phyloP scores from a whole-genome alignment of 2,888 invertebrate species.

The Eristalinus sepulchralis region DNA sequence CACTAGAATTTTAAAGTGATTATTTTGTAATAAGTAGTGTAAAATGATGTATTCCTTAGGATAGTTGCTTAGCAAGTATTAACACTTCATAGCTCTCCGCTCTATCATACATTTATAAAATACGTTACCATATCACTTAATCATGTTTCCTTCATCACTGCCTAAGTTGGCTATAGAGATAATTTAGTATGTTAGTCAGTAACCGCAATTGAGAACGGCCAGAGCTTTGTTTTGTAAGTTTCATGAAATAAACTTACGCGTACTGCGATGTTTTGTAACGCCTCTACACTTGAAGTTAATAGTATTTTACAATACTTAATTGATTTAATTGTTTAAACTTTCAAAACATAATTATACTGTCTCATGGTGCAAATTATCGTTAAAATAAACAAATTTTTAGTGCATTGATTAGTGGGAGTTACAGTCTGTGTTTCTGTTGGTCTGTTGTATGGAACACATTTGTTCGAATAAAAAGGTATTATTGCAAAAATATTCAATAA shows the following conservation, averaged over 20 bases:
- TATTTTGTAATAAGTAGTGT: not conserved
- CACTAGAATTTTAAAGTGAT: not conserved
- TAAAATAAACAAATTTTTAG: too few relatives aligned
- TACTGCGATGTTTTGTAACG: not conserved
- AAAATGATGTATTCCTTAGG: conserved; percentile 4
- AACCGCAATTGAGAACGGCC: conserved; percentile 55
- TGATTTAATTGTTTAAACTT: too few relatives aligned
- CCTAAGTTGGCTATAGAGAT: conserved; percentile 14
- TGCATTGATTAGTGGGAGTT: too few relatives aligned
- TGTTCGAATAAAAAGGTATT: too few relatives aligned
- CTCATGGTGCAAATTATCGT: too few relatives aligned
- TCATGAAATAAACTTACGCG: not conserved
- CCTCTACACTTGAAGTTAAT: not conserved
- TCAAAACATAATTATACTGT: too few relatives aligned
- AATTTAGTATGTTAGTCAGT: conserved; percentile 48
- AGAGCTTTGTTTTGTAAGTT: conserved; percentile 43
- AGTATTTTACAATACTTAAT: too few relatives aligned
- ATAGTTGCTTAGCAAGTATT: conserved; percentile 28
- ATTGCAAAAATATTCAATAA: too few relatives aligned
- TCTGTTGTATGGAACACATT: too few relatives aligned
- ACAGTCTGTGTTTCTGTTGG: too few relatives aligned
- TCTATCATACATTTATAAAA: conserved; percentile 34
- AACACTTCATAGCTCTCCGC: conserved; percentile 22
- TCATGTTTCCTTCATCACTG: conserved; percentile 4
- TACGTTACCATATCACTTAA: conserved; percentile 40